These are phyloP conservation scores for Rhodinocichla rosea DNA, from an alignment of 2,113 vertebrate genomes.

Conservation along the genomic window DNA sequence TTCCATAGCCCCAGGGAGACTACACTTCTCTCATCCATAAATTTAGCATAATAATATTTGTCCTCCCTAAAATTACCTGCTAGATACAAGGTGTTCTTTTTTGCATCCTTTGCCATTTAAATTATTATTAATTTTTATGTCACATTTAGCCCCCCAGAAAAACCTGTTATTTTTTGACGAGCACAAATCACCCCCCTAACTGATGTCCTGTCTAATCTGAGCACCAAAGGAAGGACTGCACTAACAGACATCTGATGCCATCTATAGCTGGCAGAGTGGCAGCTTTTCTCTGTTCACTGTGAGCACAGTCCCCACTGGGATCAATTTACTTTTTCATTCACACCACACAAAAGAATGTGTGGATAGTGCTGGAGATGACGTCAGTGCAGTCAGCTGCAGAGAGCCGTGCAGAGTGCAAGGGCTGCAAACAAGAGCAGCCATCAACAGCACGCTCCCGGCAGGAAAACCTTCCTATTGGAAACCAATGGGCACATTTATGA, in stretches of 20 bases:
- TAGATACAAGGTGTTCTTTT: not conserved
- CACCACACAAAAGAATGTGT: conserved; percentile 58
- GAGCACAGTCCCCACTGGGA: conserved; percentile 50
- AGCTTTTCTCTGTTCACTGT: not conserved
- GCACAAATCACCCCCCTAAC: not conserved
- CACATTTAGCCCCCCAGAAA: not conserved
- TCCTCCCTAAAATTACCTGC: not conserved
- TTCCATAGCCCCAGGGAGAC: not conserved
- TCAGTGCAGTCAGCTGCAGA: conserved; percentile 39
- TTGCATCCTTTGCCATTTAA: not conserved
- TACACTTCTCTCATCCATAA: not conserved
- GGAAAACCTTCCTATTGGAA: not conserved
- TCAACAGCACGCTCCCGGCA: not conserved
- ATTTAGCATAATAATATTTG: not conserved
- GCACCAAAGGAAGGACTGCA: not conserved
- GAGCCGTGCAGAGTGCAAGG: conserved; percentile 11
- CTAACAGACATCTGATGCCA: conserved; percentile 39
- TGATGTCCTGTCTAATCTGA: not conserved
- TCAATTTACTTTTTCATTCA: conserved; percentile 70
- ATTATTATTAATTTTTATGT: not conserved
- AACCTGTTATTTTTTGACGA: not conserved
- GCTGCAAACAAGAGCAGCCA: not conserved
- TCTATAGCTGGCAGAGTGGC: conserved; percentile 35
- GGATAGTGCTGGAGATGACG: conserved; percentile 47
- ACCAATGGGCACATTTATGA: not conserved